These are phyloP conservation scores for Phyto melanocephala DNA, from an alignment of 2,888 invertebrate genomes.

Conservation along the genomic window DNA sequence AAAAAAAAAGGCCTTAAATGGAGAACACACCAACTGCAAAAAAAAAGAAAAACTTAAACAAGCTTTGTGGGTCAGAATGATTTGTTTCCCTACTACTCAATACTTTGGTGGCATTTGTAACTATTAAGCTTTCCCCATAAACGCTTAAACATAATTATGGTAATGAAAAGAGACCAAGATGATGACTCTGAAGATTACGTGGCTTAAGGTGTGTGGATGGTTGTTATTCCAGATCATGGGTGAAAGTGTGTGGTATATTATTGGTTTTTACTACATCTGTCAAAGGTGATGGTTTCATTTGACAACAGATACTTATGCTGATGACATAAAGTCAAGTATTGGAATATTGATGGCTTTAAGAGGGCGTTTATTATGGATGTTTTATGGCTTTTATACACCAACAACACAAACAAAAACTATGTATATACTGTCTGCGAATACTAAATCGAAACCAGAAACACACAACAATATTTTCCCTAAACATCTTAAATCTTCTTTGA, in stretches of 20 bases:
- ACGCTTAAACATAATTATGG: not conserved
- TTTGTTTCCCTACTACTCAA: not conserved
- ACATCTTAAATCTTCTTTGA: constrained; percentile 56
- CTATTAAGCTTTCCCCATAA: not conserved
- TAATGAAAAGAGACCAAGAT: not conserved
- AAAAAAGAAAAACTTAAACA: too few relatives aligned
- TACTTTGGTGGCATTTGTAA: not conserved
- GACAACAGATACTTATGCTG: constrained; percentile 25
- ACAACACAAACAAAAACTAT: constrained; percentile 14
- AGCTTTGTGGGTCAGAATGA: not conserved
- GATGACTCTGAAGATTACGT: not conserved
- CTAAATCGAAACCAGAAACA: not conserved
- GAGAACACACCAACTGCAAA: not conserved
- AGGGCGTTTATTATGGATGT: constrained; percentile 62
- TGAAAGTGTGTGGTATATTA: constrained; percentile 37
- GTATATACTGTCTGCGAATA: constrained; percentile 55
- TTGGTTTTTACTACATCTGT: constrained; percentile 1
- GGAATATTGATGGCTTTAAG: constrained; percentile 43
- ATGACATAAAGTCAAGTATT: constrained; percentile 40
- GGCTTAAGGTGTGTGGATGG: constrained; percentile 23
- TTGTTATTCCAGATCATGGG: constrained; percentile 29
- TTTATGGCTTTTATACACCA: constrained; percentile 36
- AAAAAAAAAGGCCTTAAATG: not conserved
- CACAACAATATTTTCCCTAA: not conserved
- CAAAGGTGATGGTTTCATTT: constrained; percentile 57